phyloP scores from a whole-genome alignment of 2,888 invertebrate species.

The Diarsia mendica region DNA sequence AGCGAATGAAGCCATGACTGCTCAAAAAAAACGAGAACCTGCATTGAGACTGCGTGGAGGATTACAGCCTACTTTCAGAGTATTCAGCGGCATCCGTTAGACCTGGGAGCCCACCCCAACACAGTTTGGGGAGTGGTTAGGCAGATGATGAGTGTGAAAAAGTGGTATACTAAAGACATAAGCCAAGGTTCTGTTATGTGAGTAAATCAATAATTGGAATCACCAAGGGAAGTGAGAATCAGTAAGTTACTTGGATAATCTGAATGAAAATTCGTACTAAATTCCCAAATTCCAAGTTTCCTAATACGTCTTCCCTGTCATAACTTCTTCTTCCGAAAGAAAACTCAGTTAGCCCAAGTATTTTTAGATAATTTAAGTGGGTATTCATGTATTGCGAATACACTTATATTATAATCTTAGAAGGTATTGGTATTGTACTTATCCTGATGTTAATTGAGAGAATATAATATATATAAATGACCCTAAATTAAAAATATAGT shows the following conservation, averaged over 20 bases:
- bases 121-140: too few relatives aligned
- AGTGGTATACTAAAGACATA: neutral
- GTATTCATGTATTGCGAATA: neutral
- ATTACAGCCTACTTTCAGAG: too few relatives aligned
- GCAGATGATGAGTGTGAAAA: too few relatives aligned
- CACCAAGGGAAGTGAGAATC: neutral
- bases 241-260: neutral
- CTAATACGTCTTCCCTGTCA: too few relatives aligned
- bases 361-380: neutral
- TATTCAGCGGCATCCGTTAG: too few relatives aligned
- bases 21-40: neutral
- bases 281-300: too few relatives aligned
- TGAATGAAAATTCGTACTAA: neutral
- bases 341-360: neutral
- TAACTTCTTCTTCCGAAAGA: neutral
- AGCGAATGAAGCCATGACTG: neutral
- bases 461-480: neutral
- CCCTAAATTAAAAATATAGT: neutral
- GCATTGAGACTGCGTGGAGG: neutral
- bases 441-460: neutral
- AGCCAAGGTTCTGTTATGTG: neutral
- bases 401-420: neutral
- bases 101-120: too few relatives aligned
- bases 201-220: neutral
- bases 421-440: neutral